phyloP scores from a whole-genome alignment of 2,888 invertebrate species.

The Yponomeuta sedellus region DNA sequence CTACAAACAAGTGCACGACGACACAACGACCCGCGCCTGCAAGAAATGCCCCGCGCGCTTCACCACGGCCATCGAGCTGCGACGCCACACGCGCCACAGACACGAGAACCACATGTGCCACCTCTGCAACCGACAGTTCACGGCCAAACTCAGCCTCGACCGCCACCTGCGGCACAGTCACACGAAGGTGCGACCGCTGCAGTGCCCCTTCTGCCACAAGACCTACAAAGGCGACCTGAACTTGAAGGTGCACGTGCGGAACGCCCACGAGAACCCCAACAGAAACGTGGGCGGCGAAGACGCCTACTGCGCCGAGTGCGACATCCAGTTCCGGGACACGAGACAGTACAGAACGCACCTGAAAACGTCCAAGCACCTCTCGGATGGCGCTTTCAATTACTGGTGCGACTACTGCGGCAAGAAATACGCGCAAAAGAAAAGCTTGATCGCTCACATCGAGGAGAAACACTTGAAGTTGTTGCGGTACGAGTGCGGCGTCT shows the following conservation, averaged over 20 bases:
- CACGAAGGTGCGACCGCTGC: background rate
- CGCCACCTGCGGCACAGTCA: background rate
- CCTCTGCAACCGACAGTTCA: background rate
- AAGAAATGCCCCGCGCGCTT: background rate
- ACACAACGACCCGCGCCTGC: background rate
- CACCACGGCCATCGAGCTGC: background rate
- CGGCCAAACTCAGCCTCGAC: background rate
- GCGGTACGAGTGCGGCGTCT: conserved; percentile 4
- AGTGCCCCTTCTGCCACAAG: conserved; percentile 10
- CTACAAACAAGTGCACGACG: background rate
- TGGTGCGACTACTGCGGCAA: conserved; percentile 1
- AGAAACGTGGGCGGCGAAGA: background rate
- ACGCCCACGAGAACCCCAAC: background rate
- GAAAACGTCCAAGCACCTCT: conserved; percentile 5
- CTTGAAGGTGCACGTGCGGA: background rate
- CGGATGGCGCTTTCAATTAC: background rate
- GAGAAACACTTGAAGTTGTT: conserved; percentile 6
- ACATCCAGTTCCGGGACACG: conserved; percentile 23
- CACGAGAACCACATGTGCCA: background rate
- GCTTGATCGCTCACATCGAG: conserved; percentile 6
- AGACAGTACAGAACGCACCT: conserved; percentile 20
- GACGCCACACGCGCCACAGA: background rate
- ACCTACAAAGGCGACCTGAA: background rate
- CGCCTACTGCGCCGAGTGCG: conserved; percentile 25
- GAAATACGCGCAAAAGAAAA: background rate